Base-by-base conservation (phyloP, 2,888 invertebrate species). In the Nineta flava region DNA sequence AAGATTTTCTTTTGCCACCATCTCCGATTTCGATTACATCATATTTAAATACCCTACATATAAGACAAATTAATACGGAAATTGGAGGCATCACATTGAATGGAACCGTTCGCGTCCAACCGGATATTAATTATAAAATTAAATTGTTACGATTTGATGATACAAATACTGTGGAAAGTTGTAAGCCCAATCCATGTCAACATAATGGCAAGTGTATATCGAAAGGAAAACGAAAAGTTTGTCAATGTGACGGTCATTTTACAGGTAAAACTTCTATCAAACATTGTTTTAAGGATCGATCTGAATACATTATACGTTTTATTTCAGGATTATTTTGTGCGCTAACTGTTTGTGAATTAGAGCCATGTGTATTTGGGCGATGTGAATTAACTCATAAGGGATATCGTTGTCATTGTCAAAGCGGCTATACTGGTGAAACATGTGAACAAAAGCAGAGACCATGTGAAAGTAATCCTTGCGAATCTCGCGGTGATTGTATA, bases 381-480 rank as follows among this genome's bases (percentile, higher is more conserved):
- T 84, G 83, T 58, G 69, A 75, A 41, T 64, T 79, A 45, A 70
- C 70, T 2, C 60, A 59, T 26, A 68, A 63, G 9, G 70, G 69
- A 19, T 67, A 72, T 63, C 64, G 69, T 53, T 87, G 87, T 63
- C 68, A 71, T 42, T 87, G 87, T 62, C 74, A 77, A 38, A 62
- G 72, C 2, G 83, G 82, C 2, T 86, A 79, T 66, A 73, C 73
- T 50, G 86, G 86, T 1, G 63, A 64, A 48, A 71, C 76, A 6
- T 87, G 87, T 62, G 79, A 79, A 46, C 77, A 80, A 61, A 75
- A 78, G 53, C 72, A 77, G 47, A 71, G 75, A 41, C 82, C 84
- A 0, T 87, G 87, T 64, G 79, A 80, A 16, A 71, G 79, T 1
- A 74, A 77, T 55, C 86, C 85, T 0, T 87, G 87, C 62, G 81